Evolutionary conservation across 2,888 invertebrate species (phyloP).

Genomic region (Caenorhabditis sp.): DNA sequence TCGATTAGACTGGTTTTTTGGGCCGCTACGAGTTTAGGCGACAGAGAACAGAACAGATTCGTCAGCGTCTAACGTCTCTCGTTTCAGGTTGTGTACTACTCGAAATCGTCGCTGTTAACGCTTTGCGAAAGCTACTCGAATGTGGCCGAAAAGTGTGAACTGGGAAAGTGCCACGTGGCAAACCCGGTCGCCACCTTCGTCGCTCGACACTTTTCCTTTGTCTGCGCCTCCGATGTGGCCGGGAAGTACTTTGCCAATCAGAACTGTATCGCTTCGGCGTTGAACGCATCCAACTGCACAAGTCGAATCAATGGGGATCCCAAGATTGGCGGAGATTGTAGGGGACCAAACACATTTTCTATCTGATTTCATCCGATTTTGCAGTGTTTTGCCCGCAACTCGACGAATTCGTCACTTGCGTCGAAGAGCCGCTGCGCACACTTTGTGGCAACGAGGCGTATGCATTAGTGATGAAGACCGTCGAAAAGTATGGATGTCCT

Average conservation of each 20-base stretch:
- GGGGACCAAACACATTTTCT: background rate
- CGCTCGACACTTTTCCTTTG: conserved; percentile 34
- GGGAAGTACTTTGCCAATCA: conserved; percentile 28
- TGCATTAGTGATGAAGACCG: conserved; percentile 41
- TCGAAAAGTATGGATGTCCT: conserved; percentile 47
- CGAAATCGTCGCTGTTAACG: conserved; percentile 29
- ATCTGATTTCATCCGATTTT: background rate
- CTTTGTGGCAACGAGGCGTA: conserved; percentile 39
- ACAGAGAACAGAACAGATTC: background rate
- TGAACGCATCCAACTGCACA: conserved; percentile 39
- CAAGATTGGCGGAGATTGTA: conserved; percentile 50
- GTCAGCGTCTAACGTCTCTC: background rate
- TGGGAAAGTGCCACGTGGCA: conserved; percentile 34
- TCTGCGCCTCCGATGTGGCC: conserved; percentile 12
- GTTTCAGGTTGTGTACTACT: conserved; percentile 46
- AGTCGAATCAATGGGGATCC: conserved; percentile 30
- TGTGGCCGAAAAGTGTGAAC: conserved; percentile 26
- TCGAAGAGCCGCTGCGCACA: conserved; percentile 39
- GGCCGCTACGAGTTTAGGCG: background rate
- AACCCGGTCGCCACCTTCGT: conserved; percentile 41
- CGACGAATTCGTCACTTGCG: conserved; percentile 45
- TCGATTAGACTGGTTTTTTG: background rate
- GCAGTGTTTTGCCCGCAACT: conserved; percentile 45
- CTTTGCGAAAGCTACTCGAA: conserved; percentile 44
- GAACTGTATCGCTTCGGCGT: conserved; percentile 16